Evolutionary conservation across 2,888 invertebrate genomes (phyloP), one percentile per base, ranked within the genome.

Genomic region (Tetropium fuscum): DNA sequence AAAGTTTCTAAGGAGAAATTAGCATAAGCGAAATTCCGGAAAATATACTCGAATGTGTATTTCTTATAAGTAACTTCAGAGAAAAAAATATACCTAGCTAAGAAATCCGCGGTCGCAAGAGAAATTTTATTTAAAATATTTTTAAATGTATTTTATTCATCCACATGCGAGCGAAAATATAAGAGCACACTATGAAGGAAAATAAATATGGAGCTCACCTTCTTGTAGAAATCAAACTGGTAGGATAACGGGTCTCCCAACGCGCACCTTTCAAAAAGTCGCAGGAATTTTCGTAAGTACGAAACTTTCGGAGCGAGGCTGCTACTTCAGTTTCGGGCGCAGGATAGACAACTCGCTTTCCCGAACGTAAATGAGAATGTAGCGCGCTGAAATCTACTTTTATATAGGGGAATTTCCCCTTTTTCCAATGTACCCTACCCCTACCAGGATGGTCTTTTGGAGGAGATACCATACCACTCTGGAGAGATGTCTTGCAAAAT

Each of bases 301-400:
- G n/a, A 27, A 51, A 22, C 19, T 7, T 38, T 11, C 11, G 6
- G 11, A 10, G 40, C 27, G 27, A 13, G 40, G 51, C 27, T 16
- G 15, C 51, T 51, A 15, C 6, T 27, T 51, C 22, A 48, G 36
- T 27, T 27, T 20, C 20, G 11, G n/a, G 20, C 40, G 51, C 27
- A 27, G 40, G 18, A 19, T 49, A 6, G 25, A 27, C 7, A 40
- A 51, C 51, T 51, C 18, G 40, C 55, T 47, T 40, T 36, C 30
- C 47, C 27, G 55, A 55, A 40, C 55, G 55, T 47, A 47, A 55
- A 32, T 55, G 55, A 47, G 47, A 22, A 36, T 38, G 18, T 55
- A 18, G 55, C 55, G 55, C 55, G 55, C 30, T 45, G 55, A 55
- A 34, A 55, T 45, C 47, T 34, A 47, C 55, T 55, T 55, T 55